A percentile compares a stretch with the other conserved stretches of the same genome.
Conservation (phyloP, 1,140 invertebrate species). For the Armadillidium nasatum region DNA sequence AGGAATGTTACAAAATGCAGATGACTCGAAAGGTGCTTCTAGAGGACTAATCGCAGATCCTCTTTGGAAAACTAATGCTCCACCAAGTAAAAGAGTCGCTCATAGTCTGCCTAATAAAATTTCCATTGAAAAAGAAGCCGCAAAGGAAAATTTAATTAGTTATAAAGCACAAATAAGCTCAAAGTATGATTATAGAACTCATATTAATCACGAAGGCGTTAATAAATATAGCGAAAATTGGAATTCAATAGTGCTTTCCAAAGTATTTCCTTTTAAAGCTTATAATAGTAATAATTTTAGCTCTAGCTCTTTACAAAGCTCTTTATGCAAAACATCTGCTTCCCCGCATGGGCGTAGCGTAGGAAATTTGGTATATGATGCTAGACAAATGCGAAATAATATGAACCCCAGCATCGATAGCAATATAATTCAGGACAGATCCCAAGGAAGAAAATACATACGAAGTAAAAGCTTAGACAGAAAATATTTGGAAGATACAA, state of each 20-base stretch:
- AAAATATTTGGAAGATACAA: conserved; percentile 39
- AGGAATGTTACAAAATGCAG: background rate
- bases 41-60: background rate
- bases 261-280: conserved; percentile 27
- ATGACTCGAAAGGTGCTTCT: background rate
- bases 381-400: conserved; percentile 4
- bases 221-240: conserved; percentile 40
- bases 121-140: background rate
- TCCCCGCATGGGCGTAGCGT: conserved; percentile 14
- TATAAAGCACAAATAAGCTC: conserved; percentile 40
- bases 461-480: conserved; percentile 42
- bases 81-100: background rate
- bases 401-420: conserved; percentile 18
- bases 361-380: conserved; percentile 10
- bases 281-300: background rate
- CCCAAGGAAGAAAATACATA: conserved; percentile 29
- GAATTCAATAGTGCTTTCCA: conserved; percentile 40
- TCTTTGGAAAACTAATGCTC: background rate
- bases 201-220: conserved; percentile 38
- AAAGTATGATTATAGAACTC: conserved; percentile 37
- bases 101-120: no score
- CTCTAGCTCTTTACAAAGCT: background rate
- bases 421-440: conserved; percentile 18
- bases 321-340: conserved; percentile 19
- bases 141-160: conserved; percentile 33